These are phyloP conservation scores for Keiferia lycopersicella DNA, from an alignment of 2,888 invertebrate species.

Conservation along the genomic window DNA sequence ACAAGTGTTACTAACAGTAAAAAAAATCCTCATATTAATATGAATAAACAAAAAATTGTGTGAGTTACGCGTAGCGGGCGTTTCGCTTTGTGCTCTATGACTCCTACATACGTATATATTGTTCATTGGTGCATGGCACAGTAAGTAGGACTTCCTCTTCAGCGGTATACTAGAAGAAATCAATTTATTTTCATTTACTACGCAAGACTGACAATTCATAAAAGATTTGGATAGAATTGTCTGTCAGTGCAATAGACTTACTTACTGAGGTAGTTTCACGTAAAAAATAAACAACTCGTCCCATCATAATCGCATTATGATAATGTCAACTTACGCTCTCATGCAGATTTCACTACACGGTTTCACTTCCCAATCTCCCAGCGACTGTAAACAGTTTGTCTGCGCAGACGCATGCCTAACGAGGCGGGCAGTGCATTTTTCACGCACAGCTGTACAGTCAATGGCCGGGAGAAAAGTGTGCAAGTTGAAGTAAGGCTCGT, in stretches of 20 bases:
- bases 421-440: constrained; percentile 7
- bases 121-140: background rate
- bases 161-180: background rate
- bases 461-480: constrained; percentile 11
- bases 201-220: background rate
- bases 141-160: constrained; percentile 2
- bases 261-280: too few species aligned
- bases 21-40: too few species aligned
- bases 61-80: background rate
- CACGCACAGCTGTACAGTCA: constrained; percentile 10
- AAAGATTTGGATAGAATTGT: too few species aligned
- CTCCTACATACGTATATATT: background rate
- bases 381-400: background rate
- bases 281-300: background rate
- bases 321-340: background rate
- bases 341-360: background rate
- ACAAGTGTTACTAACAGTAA: too few species aligned
- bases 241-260: too few species aligned
- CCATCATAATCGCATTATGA: background rate
- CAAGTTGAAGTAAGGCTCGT: background rate
- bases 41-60: background rate
- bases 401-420: background rate
- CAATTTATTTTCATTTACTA: background rate
- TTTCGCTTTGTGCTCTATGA: background rate
- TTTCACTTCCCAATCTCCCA: background rate